Evolutionary conservation across 2,113 vertebrate species (phyloP).

Genomic region (Hydropotes inermis): DNA sequence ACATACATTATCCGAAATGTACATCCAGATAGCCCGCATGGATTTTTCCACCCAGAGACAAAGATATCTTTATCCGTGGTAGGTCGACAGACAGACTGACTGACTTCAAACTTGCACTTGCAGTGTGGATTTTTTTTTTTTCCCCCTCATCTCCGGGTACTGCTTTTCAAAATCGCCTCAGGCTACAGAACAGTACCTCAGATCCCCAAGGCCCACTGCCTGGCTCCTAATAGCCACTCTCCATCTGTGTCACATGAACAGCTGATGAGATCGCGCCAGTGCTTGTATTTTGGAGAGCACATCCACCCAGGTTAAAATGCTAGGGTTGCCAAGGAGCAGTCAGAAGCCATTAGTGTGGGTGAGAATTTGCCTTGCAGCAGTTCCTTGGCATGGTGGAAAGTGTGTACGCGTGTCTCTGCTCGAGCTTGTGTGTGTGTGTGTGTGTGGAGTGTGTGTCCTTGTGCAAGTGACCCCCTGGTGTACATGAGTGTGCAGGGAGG

Average conservation of each 20-base stretch:
- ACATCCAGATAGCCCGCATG: conserved; percentile 62
- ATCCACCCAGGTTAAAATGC: conserved; percentile 99
- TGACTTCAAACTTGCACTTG: conserved; percentile 86
- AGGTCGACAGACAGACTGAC: conserved; percentile 83
- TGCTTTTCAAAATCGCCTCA: conserved; percentile 96
- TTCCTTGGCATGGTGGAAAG: conserved; percentile 93
- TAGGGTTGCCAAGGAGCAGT: conserved; percentile 99
- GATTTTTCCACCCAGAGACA: conserved; percentile 75
- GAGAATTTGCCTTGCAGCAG: conserved; percentile 99
- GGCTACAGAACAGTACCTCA: conserved; percentile 98
- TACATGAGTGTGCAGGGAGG: conserved; percentile 66
- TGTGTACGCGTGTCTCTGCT: conserved; percentile 62
- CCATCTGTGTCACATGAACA: conserved; percentile 91
- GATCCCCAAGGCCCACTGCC: conserved; percentile 97
- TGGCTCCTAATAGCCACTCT: conserved; percentile 98
- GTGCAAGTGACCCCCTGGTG: not conserved
- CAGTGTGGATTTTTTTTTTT: conserved; percentile 70
- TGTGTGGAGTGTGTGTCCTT: not conserved
- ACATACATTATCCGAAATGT: conserved; percentile 69
- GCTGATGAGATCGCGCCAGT: conserved; percentile 94
- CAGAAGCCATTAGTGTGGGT: conserved; percentile 99
- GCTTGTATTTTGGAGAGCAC: conserved; percentile 92
- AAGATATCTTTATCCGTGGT: conserved; percentile 83
- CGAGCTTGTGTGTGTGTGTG: accelerated
- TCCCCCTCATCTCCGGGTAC: conserved; percentile 88